phyloP scores from a whole-genome alignment of 2,113 vertebrate species.

The Arenaria interpres region DNA sequence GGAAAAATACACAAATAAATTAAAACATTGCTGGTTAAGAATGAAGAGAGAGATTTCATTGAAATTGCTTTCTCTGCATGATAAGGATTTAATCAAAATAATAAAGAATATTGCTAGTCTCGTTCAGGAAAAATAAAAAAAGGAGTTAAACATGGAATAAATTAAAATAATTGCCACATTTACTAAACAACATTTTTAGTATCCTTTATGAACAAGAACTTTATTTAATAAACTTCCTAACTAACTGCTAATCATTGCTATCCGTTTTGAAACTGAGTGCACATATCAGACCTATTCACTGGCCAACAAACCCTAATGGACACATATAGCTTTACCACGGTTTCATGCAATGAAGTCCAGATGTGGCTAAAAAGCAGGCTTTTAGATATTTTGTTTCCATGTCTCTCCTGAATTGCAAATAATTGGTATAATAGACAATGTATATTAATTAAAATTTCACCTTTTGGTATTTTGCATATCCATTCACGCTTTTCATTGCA shows the following conservation, averaged over 20 bases:
- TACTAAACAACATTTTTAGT: not conserved
- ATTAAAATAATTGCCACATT: not conserved
- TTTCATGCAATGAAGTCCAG: not conserved
- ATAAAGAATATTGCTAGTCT: not conserved
- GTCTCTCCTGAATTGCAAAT: not conserved
- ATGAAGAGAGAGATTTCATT: not conserved
- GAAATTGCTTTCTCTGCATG: not conserved
- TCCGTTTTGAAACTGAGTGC: not conserved
- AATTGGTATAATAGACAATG: not conserved
- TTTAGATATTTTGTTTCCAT: not conserved
- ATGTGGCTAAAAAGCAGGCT: not conserved
- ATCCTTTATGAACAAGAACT: not conserved
- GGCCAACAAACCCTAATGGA: not conserved
- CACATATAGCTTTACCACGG: not conserved
- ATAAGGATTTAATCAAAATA: not conserved
- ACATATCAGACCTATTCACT: not conserved
- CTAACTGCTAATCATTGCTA: not conserved
- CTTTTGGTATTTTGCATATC: slow-evolving; percentile 93
- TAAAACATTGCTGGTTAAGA: not conserved
- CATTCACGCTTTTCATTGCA: slow-evolving; percentile 88
- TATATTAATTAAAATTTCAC: slow-evolving; percentile 60
- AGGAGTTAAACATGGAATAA: not conserved
- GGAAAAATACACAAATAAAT: slow-evolving; percentile 40
- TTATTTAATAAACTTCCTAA: not conserved
- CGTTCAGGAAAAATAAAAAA: not conserved